These are phyloP conservation scores for Thalassaphorura encarpata DNA, from an alignment of 1,140 invertebrate species.

Conservation along the genomic window DNA sequence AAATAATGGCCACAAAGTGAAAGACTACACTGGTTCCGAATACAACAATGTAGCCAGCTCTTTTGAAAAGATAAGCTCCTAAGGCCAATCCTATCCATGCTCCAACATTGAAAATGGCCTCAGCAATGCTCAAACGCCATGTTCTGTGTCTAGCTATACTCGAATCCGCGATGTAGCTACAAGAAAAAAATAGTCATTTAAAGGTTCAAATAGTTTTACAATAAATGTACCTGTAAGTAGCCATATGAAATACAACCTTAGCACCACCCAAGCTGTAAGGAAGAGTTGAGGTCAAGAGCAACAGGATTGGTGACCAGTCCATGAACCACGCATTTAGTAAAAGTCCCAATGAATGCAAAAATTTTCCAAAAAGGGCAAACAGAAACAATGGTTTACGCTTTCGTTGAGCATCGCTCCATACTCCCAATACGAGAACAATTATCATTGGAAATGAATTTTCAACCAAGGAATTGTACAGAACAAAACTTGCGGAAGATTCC, in stretches of 20 bases:
- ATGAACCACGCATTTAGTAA: conserved; percentile 36
- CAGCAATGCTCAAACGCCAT: conserved; percentile 36
- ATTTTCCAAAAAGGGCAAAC: conserved; percentile 46
- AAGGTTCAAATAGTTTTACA: neutral
- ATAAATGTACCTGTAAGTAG: conserved; percentile 14
- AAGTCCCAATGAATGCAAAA: conserved; percentile 38
- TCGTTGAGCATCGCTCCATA: conserved; percentile 50
- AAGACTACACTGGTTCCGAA: conserved; percentile 18
- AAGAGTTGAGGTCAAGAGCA: conserved; percentile 21
- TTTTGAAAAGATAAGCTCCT: conserved; percentile 23
- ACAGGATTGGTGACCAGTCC: conserved; percentile 16
- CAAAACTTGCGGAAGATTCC: conserved; percentile 46
- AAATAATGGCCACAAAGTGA: conserved; percentile 20
- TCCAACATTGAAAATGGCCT: conserved; percentile 25
- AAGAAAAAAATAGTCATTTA: no score
- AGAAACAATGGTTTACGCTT: conserved; percentile 49
- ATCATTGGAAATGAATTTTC: conserved; percentile 47
- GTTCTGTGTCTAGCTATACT: conserved; percentile 35
- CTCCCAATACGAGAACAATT: conserved; percentile 49
- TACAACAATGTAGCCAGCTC: conserved; percentile 24
- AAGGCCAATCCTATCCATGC: conserved; percentile 22
- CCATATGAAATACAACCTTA: conserved; percentile 23
- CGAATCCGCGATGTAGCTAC: conserved; percentile 39
- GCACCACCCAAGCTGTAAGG: conserved; percentile 26
- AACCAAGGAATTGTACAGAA: conserved; percentile 51